These are phyloP conservation scores for Anisognathus igniventris DNA, from an alignment of 2,797 vertebrate species.

Conservation along the genomic window DNA sequence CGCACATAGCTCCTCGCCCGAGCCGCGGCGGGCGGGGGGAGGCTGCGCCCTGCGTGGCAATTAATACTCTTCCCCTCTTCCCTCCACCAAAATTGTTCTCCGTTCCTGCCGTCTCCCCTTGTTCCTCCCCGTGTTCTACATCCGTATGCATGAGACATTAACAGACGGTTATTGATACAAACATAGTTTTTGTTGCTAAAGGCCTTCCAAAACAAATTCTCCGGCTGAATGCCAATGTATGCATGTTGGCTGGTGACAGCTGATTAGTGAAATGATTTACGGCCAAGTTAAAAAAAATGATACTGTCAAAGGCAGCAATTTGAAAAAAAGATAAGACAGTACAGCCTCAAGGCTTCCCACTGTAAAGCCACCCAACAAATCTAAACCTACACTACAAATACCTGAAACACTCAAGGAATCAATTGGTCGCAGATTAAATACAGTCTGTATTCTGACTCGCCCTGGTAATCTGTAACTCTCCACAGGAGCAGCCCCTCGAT, in stretches of 20 bases:
- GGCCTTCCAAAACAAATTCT: constrained; percentile 70
- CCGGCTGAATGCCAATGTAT: constrained; percentile 80
- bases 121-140: constrained; percentile 54
- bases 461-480: constrained; percentile 79
- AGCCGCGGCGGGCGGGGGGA: background rate
- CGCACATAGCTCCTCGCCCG: background rate
- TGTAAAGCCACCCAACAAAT: constrained; percentile 59
- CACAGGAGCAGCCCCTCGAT: constrained; percentile 75
- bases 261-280: constrained; percentile 87
- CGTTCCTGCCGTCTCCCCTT: constrained; percentile 1
- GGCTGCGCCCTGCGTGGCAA: background rate
- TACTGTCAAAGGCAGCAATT: constrained; percentile 84
- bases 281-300: constrained; percentile 81
- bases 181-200: constrained; percentile 68
- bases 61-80: background rate
- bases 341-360: constrained; percentile 43
- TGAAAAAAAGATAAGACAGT: constrained; percentile 81
- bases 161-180: constrained; percentile 71
- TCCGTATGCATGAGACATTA: constrained; percentile 47
- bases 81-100: background rate
- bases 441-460: constrained; percentile 76
- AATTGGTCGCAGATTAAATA: constrained; percentile 88
- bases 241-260: constrained; percentile 81
- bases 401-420: constrained; percentile 82
- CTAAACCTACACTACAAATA: constrained; percentile 74